These are phyloP conservation scores for Crioceris asparagi DNA, from an alignment of 2,888 invertebrate genomes.

Conservation along the genomic window DNA sequence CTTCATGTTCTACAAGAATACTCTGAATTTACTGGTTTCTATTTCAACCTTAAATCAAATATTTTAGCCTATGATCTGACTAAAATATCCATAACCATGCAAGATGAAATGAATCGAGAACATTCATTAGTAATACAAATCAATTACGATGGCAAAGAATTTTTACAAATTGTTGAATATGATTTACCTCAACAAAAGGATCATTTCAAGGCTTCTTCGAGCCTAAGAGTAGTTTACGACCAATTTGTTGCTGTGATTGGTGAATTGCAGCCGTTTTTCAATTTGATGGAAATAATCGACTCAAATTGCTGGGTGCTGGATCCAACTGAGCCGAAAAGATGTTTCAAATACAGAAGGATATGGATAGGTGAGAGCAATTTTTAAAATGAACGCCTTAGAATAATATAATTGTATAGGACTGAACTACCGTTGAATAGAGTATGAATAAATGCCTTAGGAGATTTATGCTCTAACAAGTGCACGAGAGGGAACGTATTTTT, in stretches of 20 bases:
- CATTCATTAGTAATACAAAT: conserved; percentile 23
- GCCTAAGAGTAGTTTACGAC: conserved; percentile 27
- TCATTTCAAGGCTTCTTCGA: conserved; percentile 12
- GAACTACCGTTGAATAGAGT: no score
- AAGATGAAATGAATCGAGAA: conserved; percentile 22
- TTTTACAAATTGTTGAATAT: conserved; percentile 25
- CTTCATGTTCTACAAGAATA: conserved; percentile 25
- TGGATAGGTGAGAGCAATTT: conserved; percentile 34
- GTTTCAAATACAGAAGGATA: conserved; percentile 35
- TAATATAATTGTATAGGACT: no score
- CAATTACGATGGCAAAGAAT: conserved; percentile 20
- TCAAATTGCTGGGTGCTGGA: conserved; percentile 35
- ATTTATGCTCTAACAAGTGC: no score
- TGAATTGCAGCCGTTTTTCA: conserved; percentile 33
- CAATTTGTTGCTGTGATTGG: conserved; percentile 27
- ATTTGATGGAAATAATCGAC: conserved; percentile 37
- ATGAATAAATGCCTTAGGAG: no score
- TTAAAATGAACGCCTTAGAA: no score
- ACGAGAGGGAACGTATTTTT: no score
- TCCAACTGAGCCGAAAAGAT: conserved; percentile 32
- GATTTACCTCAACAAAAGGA: conserved; percentile 25
- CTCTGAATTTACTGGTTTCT: conserved; percentile 26
- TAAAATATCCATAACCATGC: conserved; percentile 15
- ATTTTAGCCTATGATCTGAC: conserved; percentile 21
- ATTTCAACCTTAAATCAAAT: conserved; percentile 23